These are phyloP conservation scores for Alethe castanea DNA, from an alignment of 2,113 vertebrate genomes.

Conservation along the genomic window DNA sequence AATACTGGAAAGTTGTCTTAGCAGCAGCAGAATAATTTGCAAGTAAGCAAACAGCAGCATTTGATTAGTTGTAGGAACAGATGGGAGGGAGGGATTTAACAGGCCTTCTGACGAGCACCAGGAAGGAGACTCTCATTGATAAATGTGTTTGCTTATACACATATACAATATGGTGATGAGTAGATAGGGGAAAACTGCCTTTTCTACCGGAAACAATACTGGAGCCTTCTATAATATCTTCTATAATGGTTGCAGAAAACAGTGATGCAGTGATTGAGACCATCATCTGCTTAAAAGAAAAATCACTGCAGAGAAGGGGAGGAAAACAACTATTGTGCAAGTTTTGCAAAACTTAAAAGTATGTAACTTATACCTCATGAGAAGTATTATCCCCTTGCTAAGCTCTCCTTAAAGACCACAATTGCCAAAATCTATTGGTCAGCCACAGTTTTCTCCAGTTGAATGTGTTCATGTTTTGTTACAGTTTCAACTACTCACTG, in stretches of 20 bases:
- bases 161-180: background rate
- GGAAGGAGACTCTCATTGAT: background rate
- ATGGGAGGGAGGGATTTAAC: constrained; percentile 6
- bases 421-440: background rate
- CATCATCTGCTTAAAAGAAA: background rate
- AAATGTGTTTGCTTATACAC: background rate
- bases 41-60: constrained; percentile 20
- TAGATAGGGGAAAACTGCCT: background rate
- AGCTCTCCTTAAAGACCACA: background rate
- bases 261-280: background rate
- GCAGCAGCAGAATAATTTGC: background rate
- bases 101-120: background rate
- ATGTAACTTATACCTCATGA: background rate
- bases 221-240: background rate
- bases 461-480: background rate
- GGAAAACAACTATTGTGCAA: background rate
- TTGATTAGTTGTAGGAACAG: constrained; percentile 16
- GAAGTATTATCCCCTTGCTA: background rate
- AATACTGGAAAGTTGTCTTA: background rate
- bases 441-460: background rate
- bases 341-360: background rate
- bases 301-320: background rate
- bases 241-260: background rate
- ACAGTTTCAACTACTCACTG: background rate
- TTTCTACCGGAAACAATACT: background rate